Percentiles rank a stretch among this genome's conserved stretches.
Conservation (phyloP, 2,888 invertebrate genomes). For the Amphiduros pacificus region DNA sequence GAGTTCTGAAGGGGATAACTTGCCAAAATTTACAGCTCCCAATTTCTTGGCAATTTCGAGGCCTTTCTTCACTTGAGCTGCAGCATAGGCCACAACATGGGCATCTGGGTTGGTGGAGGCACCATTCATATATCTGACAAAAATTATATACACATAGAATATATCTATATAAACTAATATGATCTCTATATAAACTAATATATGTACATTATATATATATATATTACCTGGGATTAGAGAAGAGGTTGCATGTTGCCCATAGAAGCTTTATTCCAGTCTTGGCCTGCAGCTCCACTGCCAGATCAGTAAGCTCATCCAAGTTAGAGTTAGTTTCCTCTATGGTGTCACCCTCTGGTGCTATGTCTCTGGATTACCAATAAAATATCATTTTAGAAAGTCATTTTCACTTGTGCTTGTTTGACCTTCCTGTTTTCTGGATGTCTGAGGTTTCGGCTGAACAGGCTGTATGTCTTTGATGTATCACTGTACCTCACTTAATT, state of each 20-base stretch:
- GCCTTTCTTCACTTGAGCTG: slow-evolving; percentile 67
- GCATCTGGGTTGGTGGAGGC: slow-evolving; percentile 69
- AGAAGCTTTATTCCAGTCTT: slow-evolving; percentile 66
- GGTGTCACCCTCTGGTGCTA: slow-evolving; percentile 65
- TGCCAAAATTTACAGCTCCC: slow-evolving; percentile 67
- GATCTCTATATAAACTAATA: background rate
- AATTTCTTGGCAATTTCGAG: slow-evolving; percentile 68
- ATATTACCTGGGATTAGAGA: slow-evolving; percentile 65
- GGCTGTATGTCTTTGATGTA: too few species aligned
- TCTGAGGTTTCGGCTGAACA: too few species aligned
- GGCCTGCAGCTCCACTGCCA: slow-evolving; percentile 65
- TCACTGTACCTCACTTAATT: too few species aligned
- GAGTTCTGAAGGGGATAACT: too few species aligned
- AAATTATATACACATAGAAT: background rate
- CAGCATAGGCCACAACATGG: slow-evolving; percentile 66
- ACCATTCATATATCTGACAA: slow-evolving; percentile 66
- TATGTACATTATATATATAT: background rate
- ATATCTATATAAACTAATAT: background rate
- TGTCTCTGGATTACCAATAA: slow-evolving; percentile 59
- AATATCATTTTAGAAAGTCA: too few species aligned
- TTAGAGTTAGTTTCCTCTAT: slow-evolving; percentile 65
- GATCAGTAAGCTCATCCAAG: slow-evolving; percentile 67
- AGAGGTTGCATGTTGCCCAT: slow-evolving; percentile 70
- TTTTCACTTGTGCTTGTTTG: too few species aligned
- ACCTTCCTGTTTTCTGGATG: too few species aligned